Evolutionary conservation across 2,888 invertebrate genomes (phyloP).

Genomic region (Pristionchus maxplancki): DNA sequence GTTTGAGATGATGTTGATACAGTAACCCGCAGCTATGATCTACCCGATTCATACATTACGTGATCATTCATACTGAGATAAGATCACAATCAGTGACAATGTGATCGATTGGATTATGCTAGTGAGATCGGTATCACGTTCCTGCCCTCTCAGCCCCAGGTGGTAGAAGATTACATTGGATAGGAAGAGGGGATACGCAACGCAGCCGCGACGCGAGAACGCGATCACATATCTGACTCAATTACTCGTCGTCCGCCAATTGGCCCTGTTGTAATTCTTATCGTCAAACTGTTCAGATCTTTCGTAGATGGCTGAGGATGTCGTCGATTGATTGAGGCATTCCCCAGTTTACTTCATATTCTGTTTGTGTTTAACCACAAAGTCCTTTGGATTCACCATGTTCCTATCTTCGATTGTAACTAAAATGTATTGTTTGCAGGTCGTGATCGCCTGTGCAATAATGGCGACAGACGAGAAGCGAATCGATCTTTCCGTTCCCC

Average conservation of each 20-base stretch:
- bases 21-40: background rate
- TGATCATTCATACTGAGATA: background rate
- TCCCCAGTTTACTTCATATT: no score
- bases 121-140: background rate
- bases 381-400: background rate
- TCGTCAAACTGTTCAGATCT: background rate
- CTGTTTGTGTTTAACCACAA: background rate
- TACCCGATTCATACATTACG: background rate
- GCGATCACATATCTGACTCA: background rate
- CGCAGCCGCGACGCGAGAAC: background rate
- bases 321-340: no score
- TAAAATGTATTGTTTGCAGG: background rate
- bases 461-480: constrained; percentile 4
- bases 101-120: background rate
- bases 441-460: background rate
- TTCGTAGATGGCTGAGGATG: no score
- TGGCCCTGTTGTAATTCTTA: background rate
- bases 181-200: background rate
- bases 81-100: background rate
- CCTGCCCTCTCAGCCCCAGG: background rate
- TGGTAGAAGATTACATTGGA: background rate
- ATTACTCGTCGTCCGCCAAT: background rate
- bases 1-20: background rate
- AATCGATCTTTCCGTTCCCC: constrained; percentile 61
- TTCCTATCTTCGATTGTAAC: background rate